Base-by-base conservation (phyloP, 2,113 vertebrate species). In the Dromiciops gliroides region DNA sequence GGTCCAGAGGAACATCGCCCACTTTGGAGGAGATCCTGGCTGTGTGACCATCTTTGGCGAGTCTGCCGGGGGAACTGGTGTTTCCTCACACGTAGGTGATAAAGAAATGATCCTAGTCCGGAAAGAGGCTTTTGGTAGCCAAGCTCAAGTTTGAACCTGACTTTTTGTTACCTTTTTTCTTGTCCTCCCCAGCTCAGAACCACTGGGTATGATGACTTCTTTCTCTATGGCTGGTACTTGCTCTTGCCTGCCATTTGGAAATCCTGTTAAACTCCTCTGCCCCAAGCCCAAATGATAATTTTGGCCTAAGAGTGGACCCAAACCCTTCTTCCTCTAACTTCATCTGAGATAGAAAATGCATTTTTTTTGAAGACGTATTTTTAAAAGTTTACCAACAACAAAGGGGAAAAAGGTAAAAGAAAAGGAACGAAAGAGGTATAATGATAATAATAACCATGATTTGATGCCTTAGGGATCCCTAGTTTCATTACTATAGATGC, bases 1-100 rank as follows among this genome's bases (percentile, higher is more conserved):
- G 99, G 98, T 99, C 37, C 98, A 99, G 95, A 97, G 98, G 92
- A 99, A 99, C 48, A 99, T 99, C 0, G 97, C 98, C 91, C 92
- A 93, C 52, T 99, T 99, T 49, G 99, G 99, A 91, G 99, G 99
- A 0, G 97, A 99, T 95, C 98, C 99, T 14, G 95, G 98, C 89
- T 94, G 49, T 0, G 99, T 99, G 94, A 99, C 99, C 25, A 97
- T 99, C 16, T 99, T 98, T 95, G 99, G 99, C 47, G 97, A 98
- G 51, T 99, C 99, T 31, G 98, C 99, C 1, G 99, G 99, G 88
- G 98, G 97, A 89, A 98, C 97, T 75, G 98, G 98, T 26, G 98
- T 98, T 51, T 99, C 99, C 50, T 97, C 97, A 12, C 98, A 92
- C 23, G 50, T 96, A 6, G 0, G 94, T 97, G 48, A 0, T 50